Evolutionary conservation across 2,797 vertebrate genomes (phyloP), one percentile per base, ranked within the genome.

Genomic region (Pipistrellus pipistrellus): DNA sequence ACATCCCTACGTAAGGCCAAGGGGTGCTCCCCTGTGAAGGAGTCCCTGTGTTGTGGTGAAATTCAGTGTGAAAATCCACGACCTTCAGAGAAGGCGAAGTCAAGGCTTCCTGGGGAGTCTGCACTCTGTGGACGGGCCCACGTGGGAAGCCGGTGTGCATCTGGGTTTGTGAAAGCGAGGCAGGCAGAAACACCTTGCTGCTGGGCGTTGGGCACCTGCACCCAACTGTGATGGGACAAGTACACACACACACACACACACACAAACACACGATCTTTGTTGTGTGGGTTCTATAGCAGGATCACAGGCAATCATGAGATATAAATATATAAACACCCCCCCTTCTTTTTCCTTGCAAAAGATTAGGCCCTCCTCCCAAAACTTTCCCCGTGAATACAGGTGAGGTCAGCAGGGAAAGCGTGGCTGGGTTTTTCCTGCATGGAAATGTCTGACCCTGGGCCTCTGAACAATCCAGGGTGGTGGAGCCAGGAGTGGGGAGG

Each of bases 271-370:
- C 18, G 0, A 6, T 48, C 77, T 62, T 46, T 1, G 8, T 5
- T 0, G 0, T 10, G 64, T 12, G 10, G 23, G 13, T 27, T 32
- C n/a, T 51, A 41, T 0, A n/a, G 66, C 62, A 14, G 5, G 32
- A 88, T 10, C 51, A 53, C 3, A 38, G 53, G 46, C 2, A 57
- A 69, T 27, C 20, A 4, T 11, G 4, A 17, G 21, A 20, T 10
- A 30, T 55, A 68, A 62, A 38, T 38, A 78, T 1, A 46, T 30
- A 44, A 1, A 17, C 4, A 9, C n/a, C 62, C 64, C 2, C 44
- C 44, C 4, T 44, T 27, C 15, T 11, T 46, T 10, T 2, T 10
- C 18, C 75, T 41, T 30, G 30, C 7, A 13, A 75, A 83, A 72
- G 46, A 55, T n/a, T 14, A 0, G 4, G 41, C 35, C 8, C 25